Percentiles rank a stretch among this genome's conserved stretches.
These are phyloP conservation scores for Megalurothrips usitatus DNA, from an alignment of 2,888 invertebrate genomes.

Conservation along the genomic window DNA sequence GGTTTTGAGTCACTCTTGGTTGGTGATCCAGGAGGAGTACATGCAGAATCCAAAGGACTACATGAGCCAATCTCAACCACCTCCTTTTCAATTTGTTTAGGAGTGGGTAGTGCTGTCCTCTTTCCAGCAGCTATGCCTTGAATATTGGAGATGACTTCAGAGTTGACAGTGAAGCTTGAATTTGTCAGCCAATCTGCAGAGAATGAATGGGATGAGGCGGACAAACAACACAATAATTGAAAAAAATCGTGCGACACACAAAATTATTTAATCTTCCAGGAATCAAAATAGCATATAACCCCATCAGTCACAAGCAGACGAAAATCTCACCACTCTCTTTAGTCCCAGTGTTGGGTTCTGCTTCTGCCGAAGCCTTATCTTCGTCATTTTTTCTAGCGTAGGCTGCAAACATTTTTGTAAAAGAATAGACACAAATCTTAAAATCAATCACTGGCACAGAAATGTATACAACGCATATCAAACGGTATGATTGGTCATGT, in stretches of 20 bases:
- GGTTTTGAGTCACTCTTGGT: neutral
- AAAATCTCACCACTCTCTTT: neutral
- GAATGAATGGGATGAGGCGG: neutral
- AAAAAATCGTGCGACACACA: neutral
- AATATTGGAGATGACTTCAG: constrained; percentile 34
- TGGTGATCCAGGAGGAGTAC: neutral
- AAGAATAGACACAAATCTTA: too few relatives aligned
- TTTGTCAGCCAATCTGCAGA: constrained; percentile 42
- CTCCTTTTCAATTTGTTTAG: neutral
- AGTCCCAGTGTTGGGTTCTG: neutral
- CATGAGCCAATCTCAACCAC: neutral
- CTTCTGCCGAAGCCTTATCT: neutral
- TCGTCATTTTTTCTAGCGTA: neutral
- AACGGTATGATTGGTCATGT: too few relatives aligned
- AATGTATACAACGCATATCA: too few relatives aligned
- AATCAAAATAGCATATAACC: neutral
- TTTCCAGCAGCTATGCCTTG: neutral
- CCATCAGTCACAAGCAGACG: neutral
- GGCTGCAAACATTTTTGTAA: neutral
- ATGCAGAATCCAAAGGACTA: neutral
- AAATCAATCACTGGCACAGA: too few relatives aligned
- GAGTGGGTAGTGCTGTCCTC: neutral
- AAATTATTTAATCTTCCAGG: neutral
- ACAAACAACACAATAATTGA: neutral
- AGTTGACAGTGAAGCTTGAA: constrained; percentile 47